Evolutionary conservation across 2,888 invertebrate genomes (phyloP), one percentile per base, ranked within the genome.

Genomic region (Strigamia crassipes): DNA sequence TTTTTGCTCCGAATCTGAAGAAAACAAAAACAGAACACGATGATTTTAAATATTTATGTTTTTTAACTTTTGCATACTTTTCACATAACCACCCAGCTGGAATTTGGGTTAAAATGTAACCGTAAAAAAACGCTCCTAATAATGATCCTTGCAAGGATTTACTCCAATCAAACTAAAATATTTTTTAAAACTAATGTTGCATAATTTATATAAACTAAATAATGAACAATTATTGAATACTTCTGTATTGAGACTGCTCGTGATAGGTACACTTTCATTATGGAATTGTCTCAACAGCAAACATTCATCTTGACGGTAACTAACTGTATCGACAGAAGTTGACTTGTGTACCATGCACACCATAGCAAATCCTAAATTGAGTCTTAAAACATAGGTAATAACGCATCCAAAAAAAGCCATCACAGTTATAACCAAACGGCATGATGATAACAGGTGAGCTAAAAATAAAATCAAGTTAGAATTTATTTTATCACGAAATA

Each of bases 121-220:
- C 89, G 85, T 90, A 91, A 87, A 90, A 91, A 85, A 91, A 90
- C 4, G 90, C 88, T 8, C 90, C 89, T 3, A 91, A 87, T 78
- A 92, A 86, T 0, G 87, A 85, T 23, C 91, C 90, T 85, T 91
- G 89, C 18, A 88, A 86, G 8, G 87, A 86, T 82, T 90, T 90
- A 42, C 88, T 87, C 91, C 92, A 91, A 0, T 87, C 86, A 82
- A 91, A 89, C 83, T 90, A 46, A 46, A 46, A 46, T 46, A 46
- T 4, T 1, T 27, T 2, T 27, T 27, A 2, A 2, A 1, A 46
- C n/a, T n/a, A 46, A 46, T 13, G 8, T 5, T 4, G 1, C n/a
- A 5, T 0, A 46, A 46, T 15, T 46, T n/a, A 27, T 13, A 46
- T 46, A 46, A 12, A 13, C 0, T 46, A 46, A 12, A 13, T 12